phyloP scores from a whole-genome alignment of 1,140 invertebrate genomes.

The Bathynomus jamesi region DNA sequence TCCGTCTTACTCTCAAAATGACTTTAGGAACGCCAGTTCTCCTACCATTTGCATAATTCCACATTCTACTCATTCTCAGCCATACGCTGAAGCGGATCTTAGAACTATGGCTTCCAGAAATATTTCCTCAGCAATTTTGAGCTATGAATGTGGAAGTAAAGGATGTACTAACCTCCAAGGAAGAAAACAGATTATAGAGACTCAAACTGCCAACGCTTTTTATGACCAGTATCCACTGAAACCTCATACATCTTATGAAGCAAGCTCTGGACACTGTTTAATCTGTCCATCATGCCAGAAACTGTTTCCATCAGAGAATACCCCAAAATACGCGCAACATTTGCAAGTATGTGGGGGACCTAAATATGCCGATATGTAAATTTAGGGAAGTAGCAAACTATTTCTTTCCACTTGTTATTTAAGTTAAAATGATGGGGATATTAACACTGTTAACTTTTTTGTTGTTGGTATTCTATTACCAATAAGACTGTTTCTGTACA shows the following conservation, averaged over 20 bases:
- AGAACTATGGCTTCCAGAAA: constrained; percentile 32
- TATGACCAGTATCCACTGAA: constrained; percentile 31
- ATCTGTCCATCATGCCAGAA: constrained; percentile 40
- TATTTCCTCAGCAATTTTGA: constrained; percentile 33
- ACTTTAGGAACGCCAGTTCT: not conserved
- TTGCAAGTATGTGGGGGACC: constrained; percentile 39
- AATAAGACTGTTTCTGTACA: no score
- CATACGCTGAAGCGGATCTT: constrained; percentile 16
- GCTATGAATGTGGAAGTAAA: constrained; percentile 19
- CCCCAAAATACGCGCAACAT: constrained; percentile 40
- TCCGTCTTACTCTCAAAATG: not conserved
- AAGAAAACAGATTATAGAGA: not conserved
- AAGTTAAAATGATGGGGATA: no score
- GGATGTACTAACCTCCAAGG: not conserved
- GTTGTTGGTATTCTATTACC: no score
- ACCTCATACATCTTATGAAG: constrained; percentile 38
- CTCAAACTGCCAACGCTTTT: constrained; percentile 2
- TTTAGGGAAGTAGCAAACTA: no score
- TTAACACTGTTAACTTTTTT: no score
- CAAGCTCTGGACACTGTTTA: constrained; percentile 4
- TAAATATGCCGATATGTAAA: constrained; percentile 27
- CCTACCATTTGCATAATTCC: not conserved
- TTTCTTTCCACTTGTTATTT: no score
- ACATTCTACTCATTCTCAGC: not conserved
- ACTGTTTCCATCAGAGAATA: constrained; percentile 40